Evolutionary conservation across 2,888 invertebrate species (phyloP).

Genomic region (Chrysina gloriosa): DNA sequence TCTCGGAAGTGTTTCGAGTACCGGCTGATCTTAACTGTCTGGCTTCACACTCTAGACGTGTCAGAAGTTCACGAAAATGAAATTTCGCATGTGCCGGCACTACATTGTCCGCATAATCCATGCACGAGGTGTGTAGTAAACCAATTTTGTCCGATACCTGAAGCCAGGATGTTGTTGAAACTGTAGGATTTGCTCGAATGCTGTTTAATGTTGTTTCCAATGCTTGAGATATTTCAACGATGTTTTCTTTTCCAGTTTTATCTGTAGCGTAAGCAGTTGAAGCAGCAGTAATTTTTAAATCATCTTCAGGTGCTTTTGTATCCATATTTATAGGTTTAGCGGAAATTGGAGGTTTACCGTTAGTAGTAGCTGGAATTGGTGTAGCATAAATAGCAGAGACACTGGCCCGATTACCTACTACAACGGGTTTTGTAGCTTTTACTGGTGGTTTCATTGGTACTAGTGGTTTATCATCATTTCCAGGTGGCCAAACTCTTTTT

Average conservation of each 20-base stretch:
- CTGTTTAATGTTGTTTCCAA: slow-evolving; percentile 75
- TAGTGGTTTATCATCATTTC: slow-evolving; percentile 73
- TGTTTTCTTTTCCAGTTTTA: slow-evolving; percentile 67
- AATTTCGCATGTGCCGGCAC: slow-evolving; percentile 90
- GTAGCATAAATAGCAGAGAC: slow-evolving; percentile 83
- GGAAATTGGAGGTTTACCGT: slow-evolving; percentile 66
- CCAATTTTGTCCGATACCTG: slow-evolving; percentile 85
- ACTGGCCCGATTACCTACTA: slow-evolving; percentile 64
- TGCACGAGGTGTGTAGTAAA: slow-evolving; percentile 84
- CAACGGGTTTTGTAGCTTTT: slow-evolving; percentile 72
- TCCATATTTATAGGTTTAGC: slow-evolving; percentile 65
- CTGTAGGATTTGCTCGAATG: slow-evolving; percentile 68
- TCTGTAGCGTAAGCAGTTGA: slow-evolving; percentile 54
- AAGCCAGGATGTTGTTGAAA: slow-evolving; percentile 78
- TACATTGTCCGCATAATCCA: slow-evolving; percentile 82
- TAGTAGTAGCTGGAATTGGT: slow-evolving; percentile 66
- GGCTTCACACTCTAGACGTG: slow-evolving; percentile 77
- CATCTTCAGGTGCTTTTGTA: slow-evolving; percentile 62
- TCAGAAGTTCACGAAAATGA: slow-evolving; percentile 82
- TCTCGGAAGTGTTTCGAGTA: slow-evolving; percentile 76
- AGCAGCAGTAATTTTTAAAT: slow-evolving; percentile 65
- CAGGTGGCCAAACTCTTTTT: slow-evolving; percentile 69
- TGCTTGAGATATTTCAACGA: slow-evolving; percentile 74
- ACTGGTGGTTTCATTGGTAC: slow-evolving; percentile 77
- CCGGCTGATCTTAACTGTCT: slow-evolving; percentile 76